A percentile compares a stretch with the other conserved stretches of the same genome.
phyloP scores from a whole-genome alignment of 2,888 invertebrate genomes.

The Drosophila sordidula region DNA sequence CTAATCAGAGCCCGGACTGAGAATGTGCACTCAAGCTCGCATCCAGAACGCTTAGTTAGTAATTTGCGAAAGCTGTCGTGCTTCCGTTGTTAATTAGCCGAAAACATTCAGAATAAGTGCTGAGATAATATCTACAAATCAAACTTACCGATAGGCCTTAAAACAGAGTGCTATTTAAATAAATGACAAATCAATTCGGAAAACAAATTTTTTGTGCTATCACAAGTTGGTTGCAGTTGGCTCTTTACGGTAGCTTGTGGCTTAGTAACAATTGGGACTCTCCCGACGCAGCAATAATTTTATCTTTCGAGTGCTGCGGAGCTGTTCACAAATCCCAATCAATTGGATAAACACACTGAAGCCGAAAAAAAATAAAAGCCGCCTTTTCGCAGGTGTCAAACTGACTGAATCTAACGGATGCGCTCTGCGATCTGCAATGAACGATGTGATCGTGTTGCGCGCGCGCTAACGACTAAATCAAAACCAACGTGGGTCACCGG shows the following conservation, averaged over 20 bases:
- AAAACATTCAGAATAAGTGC: constrained; percentile 13
- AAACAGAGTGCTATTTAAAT: constrained; percentile 18
- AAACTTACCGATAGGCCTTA: constrained; percentile 45
- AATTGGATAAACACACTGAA: background rate
- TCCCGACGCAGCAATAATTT: background rate
- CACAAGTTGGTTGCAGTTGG: constrained; percentile 5
- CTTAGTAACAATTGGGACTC: background rate
- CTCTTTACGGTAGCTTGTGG: no score
- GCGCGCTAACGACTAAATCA: constrained; percentile 85
- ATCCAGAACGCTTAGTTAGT: constrained; percentile 30
- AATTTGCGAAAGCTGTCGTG: constrained; percentile 57
- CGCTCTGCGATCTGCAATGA: constrained; percentile 24
- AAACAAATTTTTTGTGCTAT: constrained; percentile 7
- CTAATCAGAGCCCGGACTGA: constrained; percentile 15
- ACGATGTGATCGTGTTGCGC: constrained; percentile 84
- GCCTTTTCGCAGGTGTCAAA: constrained; percentile 36
- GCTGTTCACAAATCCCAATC: constrained; percentile 2
- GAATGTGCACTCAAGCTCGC: constrained; percentile 44
- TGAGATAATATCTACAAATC: constrained; percentile 14
- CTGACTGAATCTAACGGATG: constrained; percentile 10
- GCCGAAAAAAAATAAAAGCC: constrained; percentile 6
- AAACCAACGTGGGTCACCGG: constrained; percentile 80
- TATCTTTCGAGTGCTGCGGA: background rate
- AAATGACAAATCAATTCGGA: background rate
- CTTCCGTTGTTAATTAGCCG: constrained; percentile 55